Conservation (phyloP, 2,888 invertebrate species). For the Hirtodrosophila confusa region DNA sequence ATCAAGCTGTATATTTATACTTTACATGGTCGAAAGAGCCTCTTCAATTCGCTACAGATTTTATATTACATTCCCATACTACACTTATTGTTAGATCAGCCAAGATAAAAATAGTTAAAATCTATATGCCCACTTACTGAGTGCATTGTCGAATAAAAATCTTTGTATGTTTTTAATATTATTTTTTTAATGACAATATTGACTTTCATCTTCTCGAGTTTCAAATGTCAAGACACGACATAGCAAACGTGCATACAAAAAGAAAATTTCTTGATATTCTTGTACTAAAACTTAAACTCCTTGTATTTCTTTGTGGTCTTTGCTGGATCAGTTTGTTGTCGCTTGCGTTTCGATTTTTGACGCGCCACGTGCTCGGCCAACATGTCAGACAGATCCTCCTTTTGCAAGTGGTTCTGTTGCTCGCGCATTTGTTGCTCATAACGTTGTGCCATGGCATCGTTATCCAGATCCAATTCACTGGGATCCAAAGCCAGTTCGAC, state of each 20-base stretch:
- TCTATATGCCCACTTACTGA: no score
- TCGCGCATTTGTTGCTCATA: slow-evolving; percentile 98
- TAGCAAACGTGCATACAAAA: slow-evolving; percentile 7
- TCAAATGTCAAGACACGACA: slow-evolving; percentile 9
- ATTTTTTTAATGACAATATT: slow-evolving; percentile 41
- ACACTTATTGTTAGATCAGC: no score
- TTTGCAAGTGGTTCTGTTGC: slow-evolving; percentile 93
- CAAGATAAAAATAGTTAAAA: background rate
- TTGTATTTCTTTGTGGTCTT: slow-evolving; percentile 98
- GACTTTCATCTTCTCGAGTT: slow-evolving; percentile 16
- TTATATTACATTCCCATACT: no score
- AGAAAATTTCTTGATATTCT: slow-evolving; percentile 1
- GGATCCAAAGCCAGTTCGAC: slow-evolving; percentile 98
- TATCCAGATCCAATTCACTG: slow-evolving; percentile 97
- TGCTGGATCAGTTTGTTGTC: slow-evolving; percentile 93
- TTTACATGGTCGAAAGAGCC: no score
- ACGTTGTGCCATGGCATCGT: slow-evolving; percentile 96
- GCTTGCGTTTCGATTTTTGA: slow-evolving; percentile 97
- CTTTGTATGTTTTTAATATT: slow-evolving; percentile 24
- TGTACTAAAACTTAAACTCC: slow-evolving; percentile 95
- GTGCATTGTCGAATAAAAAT: slow-evolving; percentile 17
- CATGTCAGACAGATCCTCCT: slow-evolving; percentile 99
- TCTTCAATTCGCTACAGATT: no score
- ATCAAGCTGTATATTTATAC: no score
- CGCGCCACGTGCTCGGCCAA: slow-evolving; percentile 98